Base-by-base conservation (phyloP, 2,888 invertebrate species). In the Drosophila parthenogenetica region DNA sequence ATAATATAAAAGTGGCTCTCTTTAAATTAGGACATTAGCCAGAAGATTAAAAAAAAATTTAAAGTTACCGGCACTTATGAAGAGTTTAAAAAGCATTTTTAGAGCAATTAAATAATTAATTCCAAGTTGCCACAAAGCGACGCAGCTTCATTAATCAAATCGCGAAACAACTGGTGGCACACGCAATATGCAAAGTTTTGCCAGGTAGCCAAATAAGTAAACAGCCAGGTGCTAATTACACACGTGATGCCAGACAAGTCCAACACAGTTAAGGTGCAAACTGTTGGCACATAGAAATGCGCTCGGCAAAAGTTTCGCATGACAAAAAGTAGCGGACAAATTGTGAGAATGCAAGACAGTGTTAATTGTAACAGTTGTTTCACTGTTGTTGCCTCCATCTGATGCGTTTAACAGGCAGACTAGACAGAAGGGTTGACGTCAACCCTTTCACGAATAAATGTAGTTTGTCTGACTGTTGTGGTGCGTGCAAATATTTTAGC, bases 291-390 rank as follows among this genome's bases (percentile, higher is more conserved):
- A 29, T 25, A 53, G 58, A 50, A 64, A 65, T 65, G 63, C 42
- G 70, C 59, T 74, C 54, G 17, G 16, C 42, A 58, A 73, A 85
- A 77, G 55, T 81, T 79, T 59, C 5, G 54, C 49, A 62, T 49
- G 49, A 43, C 48, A 55, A 45, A 53, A 50, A 40, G 50, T 35
- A 55, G 19, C 19, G 37, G 17, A 48, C 65, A 71, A 63, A 67
- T 49, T 49, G 50, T 58, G 63, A 29, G 8, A 66, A 69, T 76
- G 67, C 53, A 76, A 70, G 79, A 65, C 69, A 64, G 83, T 83
- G 73, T 76, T 86, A 86, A 87, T 83, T 85, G 81, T 68, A 73
- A 70, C 80, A 87, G 68, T 79, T 81, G 80, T 68, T 68, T 57
- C 60, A 22, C 19, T 61, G 75, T 43, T 48, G 53, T 61, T 63